Evolutionary conservation across 2,888 invertebrate species (phyloP).

Genomic region (Aethes cnicana): DNA sequence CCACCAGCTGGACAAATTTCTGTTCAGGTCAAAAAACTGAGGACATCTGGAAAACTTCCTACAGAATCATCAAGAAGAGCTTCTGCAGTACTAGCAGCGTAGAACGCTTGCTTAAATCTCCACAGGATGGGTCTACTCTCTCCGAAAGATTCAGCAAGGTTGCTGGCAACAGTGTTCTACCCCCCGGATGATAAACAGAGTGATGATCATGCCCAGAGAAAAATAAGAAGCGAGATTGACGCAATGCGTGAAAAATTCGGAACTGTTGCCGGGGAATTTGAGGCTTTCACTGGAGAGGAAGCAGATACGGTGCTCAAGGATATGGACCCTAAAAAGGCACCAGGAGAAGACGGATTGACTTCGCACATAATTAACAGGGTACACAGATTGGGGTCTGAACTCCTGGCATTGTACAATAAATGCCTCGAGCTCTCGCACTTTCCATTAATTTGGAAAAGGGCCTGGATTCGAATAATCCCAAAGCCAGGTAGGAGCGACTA

Average conservation of each 20-base stretch:
- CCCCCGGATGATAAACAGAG: not conserved
- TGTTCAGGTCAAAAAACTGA: not conserved
- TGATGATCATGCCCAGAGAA: not conserved
- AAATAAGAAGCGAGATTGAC: not conserved
- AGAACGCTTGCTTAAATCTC: not conserved
- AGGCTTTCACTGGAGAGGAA: not conserved
- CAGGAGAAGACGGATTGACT: too few relatives aligned
- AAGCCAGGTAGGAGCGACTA: slow-evolving; percentile 2
- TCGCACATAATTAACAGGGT: not conserved
- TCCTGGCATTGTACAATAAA: slow-evolving; percentile 25
- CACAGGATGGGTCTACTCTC: not conserved
- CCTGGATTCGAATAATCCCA: not conserved
- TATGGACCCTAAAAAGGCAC: slow-evolving; percentile 29
- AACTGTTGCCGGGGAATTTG: not conserved
- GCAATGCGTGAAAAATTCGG: not conserved
- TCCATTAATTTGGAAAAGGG: not conserved
- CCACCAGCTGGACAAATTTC: not conserved
- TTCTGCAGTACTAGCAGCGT: not conserved
- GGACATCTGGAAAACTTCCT: not conserved
- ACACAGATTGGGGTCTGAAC: not conserved
- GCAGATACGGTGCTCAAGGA: not conserved
- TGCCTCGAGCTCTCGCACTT: slow-evolving; percentile 27
- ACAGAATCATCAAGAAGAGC: not conserved
- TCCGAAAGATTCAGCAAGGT: not conserved
- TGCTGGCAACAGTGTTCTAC: not conserved